A percentile compares a stretch with the other conserved stretches of the same genome.
Evolutionary conservation across 2,797 vertebrate species (phyloP).

Genomic region (Peromyscus melanophrys): DNA sequence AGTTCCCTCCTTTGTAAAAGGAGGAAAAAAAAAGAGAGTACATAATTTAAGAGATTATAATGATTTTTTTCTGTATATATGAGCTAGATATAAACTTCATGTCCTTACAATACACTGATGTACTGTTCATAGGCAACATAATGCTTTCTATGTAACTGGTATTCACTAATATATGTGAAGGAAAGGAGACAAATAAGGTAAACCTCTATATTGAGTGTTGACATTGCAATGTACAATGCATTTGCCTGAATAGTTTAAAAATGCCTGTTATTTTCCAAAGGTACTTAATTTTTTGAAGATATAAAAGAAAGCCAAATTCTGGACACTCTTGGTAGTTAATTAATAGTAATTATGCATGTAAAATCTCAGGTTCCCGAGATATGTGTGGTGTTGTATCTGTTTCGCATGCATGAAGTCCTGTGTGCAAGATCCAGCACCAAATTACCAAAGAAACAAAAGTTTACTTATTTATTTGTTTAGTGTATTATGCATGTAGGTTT

Average conservation of each 20-base stretch:
- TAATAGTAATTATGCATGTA: not conserved
- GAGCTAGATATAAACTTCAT: not conserved
- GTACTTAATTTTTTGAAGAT: not conserved
- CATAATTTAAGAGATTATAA: too few relatives aligned
- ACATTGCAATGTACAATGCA: not conserved
- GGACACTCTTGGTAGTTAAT: not conserved
- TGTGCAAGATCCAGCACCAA: not conserved
- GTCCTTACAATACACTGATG: not conserved
- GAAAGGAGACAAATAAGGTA: not conserved
- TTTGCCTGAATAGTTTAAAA: not conserved
- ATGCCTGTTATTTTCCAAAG: conserved; percentile 4
- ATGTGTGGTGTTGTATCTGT: not conserved
- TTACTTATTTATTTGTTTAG: not conserved
- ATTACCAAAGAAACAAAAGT: not conserved
- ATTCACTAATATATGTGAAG: conserved; percentile 40
- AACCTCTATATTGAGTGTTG: not conserved
- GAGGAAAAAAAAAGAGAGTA: not conserved
- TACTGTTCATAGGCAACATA: not conserved
- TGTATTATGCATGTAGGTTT: not conserved
- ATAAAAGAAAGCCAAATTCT: not conserved
- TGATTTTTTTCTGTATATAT: too few relatives aligned
- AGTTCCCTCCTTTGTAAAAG: not conserved
- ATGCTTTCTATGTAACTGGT: not conserved
- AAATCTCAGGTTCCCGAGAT: not conserved
- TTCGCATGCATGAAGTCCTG: not conserved